Base-by-base conservation (phyloP, 2,797 vertebrate genomes). In the Sebastes kiyomatsui region DNA sequence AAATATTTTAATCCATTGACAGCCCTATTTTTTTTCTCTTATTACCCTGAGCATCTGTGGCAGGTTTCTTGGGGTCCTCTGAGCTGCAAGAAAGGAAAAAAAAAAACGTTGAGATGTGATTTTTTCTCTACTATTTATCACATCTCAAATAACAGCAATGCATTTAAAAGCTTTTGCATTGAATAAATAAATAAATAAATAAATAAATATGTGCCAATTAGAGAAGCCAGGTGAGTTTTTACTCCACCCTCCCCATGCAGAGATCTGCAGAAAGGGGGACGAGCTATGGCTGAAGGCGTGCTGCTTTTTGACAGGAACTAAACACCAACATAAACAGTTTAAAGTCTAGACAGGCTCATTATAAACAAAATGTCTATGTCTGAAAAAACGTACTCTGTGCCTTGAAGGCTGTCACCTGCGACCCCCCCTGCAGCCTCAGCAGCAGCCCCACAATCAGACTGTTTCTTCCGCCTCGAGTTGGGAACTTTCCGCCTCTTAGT, bases 401-500 rank as follows among this genome's bases (percentile, higher is more conserved):
- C 71, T 66, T 92, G 92, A 73, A 90, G 87, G 75, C 81, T 85
- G 83, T 92, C 93, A 84, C 79, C 91, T 82, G 84, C 77, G 60
- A 77, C 74, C 54, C 89, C 92, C 70, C 81, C 93, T 81, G 70
- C 88, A 67, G 90, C 52, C 49, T 93, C 94, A 16, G 69, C 82
- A 14, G 33, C 70, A 76, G 66, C 72, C 87, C n/a, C 94, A 79
- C 93, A 69, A 56, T 95, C 96, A 4, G 94, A 87, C 67, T 84
- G 94, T 90, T 95, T 97, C 91, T 95, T 97, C 56, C 97, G 95
- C 67, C 95, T 96, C 42, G 96, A 96, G 77, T 95, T 96, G 68
- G 96, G 95, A 82, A 97, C 95, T 94, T 97, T 98, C 89, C 96
- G 96, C 83, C 97, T 95, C 83, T 97, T 97, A 75, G 93, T 93